These are phyloP conservation scores for Tachypleus tridentatus DNA, from an alignment of 1,140 invertebrate genomes.

Conservation along the genomic window DNA sequence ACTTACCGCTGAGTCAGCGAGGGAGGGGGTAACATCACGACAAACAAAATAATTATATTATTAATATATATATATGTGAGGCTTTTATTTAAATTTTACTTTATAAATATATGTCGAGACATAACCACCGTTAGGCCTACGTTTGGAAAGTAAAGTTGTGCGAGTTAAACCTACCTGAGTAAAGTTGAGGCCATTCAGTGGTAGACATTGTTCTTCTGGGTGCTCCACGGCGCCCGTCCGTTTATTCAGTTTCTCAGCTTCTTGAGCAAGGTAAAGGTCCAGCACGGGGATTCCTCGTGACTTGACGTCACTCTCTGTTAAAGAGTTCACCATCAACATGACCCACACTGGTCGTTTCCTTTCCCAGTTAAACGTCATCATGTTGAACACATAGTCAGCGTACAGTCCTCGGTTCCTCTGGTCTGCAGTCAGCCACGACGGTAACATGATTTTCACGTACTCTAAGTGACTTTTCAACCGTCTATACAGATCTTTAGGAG, in stretches of 20 bases:
- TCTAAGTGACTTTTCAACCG: slow-evolving; percentile 40
- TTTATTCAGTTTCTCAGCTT: slow-evolving; percentile 40
- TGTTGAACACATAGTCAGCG: slow-evolving; percentile 41
- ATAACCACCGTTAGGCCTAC: no score
- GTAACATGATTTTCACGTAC: slow-evolving; percentile 38
- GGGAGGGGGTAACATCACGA: no score
- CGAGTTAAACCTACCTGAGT: slow-evolving; percentile 35
- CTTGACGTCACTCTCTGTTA: slow-evolving; percentile 42
- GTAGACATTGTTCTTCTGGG: slow-evolving; percentile 45
- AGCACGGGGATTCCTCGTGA: slow-evolving; percentile 42
- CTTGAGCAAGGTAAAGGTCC: slow-evolving; percentile 43
- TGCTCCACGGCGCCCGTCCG: slow-evolving; percentile 41
- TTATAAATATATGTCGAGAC: no score
- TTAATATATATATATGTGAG: no score
- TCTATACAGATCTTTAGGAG: slow-evolving; percentile 36
- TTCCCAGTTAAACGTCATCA: slow-evolving; percentile 44
- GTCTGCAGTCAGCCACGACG: slow-evolving; percentile 40
- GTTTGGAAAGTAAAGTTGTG: no score
- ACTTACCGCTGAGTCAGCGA: no score
- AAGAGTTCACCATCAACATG: slow-evolving; percentile 44
- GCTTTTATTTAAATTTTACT: no score
- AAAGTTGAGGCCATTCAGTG: slow-evolving; percentile 42
- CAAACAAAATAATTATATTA: no score
- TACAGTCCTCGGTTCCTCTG: slow-evolving; percentile 39
- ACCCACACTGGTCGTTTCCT: slow-evolving; percentile 44